Conservation (phyloP, 2,888 invertebrate species). For the Craniophora ligustri region DNA sequence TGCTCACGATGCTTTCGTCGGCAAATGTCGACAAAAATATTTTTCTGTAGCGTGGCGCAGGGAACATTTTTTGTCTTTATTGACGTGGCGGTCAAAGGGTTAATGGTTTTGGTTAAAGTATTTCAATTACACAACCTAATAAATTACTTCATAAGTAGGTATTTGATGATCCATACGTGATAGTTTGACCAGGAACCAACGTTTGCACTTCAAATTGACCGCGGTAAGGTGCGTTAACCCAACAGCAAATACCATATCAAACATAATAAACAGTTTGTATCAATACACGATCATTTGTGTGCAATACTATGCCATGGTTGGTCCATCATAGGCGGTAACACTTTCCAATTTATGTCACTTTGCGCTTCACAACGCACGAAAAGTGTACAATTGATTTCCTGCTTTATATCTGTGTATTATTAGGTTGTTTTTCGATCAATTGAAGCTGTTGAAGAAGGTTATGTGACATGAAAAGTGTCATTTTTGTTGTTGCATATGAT, state of each 20-base stretch:
- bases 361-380: slow-evolving; percentile 63
- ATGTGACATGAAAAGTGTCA: slow-evolving; percentile 31
- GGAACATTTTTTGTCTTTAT: too few species aligned
- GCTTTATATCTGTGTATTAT: slow-evolving; percentile 15
- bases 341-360: slow-evolving; percentile 81
- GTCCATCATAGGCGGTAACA: slow-evolving; percentile 74
- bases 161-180: not conserved
- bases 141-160: not conserved
- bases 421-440: slow-evolving; percentile 20
- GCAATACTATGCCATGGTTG: slow-evolving; percentile 64
- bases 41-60: too few species aligned
- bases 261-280: slow-evolving; percentile 59
- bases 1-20: too few species aligned
- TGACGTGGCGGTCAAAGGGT: too few species aligned
- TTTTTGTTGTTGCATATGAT: slow-evolving; percentile 24
- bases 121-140: not conserved
- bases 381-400: slow-evolving; percentile 25
- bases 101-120: not conserved
- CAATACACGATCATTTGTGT: slow-evolving; percentile 69
- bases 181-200: not conserved
- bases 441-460: slow-evolving; percentile 6
- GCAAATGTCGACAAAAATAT: too few species aligned
- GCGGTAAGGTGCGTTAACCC: slow-evolving; percentile 33
- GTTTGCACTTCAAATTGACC: not conserved
- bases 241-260: slow-evolving; percentile 39